Conservation (phyloP, 2,888 invertebrate genomes). For the Phortica okadai region DNA sequence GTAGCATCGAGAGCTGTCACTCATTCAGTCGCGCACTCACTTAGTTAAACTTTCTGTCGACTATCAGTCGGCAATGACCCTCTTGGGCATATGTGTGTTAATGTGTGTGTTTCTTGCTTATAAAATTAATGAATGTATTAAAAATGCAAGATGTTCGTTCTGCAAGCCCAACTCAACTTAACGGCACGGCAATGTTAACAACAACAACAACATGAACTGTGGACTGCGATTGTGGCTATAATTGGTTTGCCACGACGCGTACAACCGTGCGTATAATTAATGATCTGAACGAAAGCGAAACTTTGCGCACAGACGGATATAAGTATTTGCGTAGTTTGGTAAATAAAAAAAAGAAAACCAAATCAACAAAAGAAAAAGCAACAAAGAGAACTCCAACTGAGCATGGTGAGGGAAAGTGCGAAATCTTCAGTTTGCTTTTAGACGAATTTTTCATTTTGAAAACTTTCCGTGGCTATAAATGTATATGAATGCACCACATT, state of each 20-base stretch:
- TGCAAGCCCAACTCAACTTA: neutral
- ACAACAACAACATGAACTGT: neutral
- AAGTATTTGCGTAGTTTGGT: neutral
- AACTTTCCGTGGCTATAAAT: no score
- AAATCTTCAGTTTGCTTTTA: no score
- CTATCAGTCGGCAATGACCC: conserved; percentile 56
- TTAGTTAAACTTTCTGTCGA: neutral
- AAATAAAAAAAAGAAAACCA: neutral
- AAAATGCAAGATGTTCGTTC: conserved; percentile 59
- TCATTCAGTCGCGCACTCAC: neutral
- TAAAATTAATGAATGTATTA: conserved; percentile 67
- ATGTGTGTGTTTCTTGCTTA: conserved; percentile 53
- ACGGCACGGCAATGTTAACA: neutral
- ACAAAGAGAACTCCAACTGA: neutral
- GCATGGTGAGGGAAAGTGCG: no score
- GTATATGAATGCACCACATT: no score
- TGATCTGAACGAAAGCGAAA: conserved; percentile 47
- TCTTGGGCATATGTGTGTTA: conserved; percentile 44
- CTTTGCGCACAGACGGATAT: conserved; percentile 1
- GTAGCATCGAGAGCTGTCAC: neutral
- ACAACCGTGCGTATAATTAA: conserved; percentile 64
- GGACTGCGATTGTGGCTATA: conserved; percentile 46
- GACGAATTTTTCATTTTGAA: no score
- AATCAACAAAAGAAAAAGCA: neutral
- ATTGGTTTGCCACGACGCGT: conserved; percentile 56